phyloP scores from a whole-genome alignment of 2,888 invertebrate species.

The Tipula vernalis region DNA sequence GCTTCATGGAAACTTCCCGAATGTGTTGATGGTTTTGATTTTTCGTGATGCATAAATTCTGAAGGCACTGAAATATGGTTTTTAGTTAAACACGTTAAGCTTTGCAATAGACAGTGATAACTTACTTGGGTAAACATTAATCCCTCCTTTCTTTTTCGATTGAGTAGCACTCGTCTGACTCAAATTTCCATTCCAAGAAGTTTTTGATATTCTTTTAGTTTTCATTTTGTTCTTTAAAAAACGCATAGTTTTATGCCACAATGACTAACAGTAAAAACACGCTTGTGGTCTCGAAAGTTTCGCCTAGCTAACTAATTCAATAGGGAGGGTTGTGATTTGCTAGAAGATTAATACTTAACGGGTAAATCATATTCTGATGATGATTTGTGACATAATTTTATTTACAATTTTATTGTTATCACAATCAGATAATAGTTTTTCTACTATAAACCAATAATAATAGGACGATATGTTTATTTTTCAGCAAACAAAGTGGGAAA shows the following conservation, averaged over 20 bases:
- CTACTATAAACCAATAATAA: neutral
- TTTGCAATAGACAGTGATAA: neutral
- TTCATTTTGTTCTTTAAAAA: neutral
- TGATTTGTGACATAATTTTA: neutral
- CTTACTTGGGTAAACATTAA: neutral
- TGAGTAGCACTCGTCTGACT: neutral
- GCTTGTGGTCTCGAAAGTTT: neutral
- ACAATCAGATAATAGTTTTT: neutral
- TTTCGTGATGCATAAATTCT: neutral
- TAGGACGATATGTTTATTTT: neutral
- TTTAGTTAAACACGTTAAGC: neutral
- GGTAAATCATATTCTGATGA: neutral
- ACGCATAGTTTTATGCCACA: neutral
- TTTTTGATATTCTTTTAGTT: neutral
- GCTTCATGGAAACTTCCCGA: slow-evolving; percentile 31
- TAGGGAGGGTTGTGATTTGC: neutral
- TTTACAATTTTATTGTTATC: neutral
- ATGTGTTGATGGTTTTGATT: neutral
- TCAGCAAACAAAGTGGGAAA: neutral
- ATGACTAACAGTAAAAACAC: neutral
- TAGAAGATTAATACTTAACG: neutral
- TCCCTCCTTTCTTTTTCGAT: neutral
- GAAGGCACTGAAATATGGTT: neutral
- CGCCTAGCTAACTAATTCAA: neutral
- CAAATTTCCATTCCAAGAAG: neutral